Conservation (phyloP, 2,888 invertebrate species). For the Allygus modestus region DNA sequence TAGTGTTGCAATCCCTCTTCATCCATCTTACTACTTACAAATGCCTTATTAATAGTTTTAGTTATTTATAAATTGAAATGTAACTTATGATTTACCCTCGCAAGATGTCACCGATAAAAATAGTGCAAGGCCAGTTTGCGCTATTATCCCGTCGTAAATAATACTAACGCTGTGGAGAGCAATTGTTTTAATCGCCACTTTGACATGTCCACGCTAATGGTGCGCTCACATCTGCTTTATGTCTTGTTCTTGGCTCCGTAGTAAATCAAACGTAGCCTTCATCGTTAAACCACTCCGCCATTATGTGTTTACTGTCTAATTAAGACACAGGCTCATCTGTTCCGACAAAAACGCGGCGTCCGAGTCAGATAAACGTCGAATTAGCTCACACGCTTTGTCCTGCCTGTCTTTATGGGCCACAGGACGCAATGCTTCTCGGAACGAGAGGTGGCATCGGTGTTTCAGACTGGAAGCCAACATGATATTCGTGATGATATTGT, state of each 20-base stretch:
- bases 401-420: not conserved
- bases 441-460: conserved; percentile 5
- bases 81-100: too few species aligned
- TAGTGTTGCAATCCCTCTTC: not conserved
- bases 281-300: conserved; percentile 27
- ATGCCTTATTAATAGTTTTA: too few species aligned
- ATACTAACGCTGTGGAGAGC: conserved; percentile 15
- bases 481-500: too few species aligned
- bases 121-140: not conserved
- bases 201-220: conserved; percentile 32
- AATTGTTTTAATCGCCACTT: conserved; percentile 10
- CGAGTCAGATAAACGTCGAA: conserved; percentile 38
- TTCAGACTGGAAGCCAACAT: too few species aligned
- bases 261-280: conserved; percentile 25
- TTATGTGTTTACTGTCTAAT: conserved; percentile 51
- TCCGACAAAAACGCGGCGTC: conserved; percentile 26
- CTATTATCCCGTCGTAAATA: conserved; percentile 24
- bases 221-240: conserved; percentile 24
- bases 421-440: conserved; percentile 20
- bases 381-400: conserved; percentile 50
- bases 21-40: too few species aligned
- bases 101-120: not conserved
- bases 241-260: conserved; percentile 32
- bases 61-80: too few species aligned
- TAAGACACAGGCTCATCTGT: conserved; percentile 43